Conservation (phyloP, 2,888 invertebrate genomes). For the Ferrisia virgata region DNA sequence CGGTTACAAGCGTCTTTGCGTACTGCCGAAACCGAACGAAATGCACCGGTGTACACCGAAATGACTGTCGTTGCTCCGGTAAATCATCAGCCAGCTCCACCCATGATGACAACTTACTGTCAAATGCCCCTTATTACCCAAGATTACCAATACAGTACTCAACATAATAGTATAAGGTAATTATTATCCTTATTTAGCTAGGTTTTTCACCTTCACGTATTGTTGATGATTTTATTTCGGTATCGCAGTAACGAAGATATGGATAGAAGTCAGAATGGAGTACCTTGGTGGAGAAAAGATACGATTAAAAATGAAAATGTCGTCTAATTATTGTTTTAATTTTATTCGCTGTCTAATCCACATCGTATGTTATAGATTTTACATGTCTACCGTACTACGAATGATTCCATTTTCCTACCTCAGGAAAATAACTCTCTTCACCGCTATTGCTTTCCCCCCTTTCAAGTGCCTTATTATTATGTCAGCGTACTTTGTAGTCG, state of each 20-base stretch:
- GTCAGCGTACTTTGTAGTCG: too few relatives aligned
- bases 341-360: neutral
- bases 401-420: neutral
- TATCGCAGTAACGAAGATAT: slow-evolving; percentile 27
- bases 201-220: neutral
- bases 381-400: neutral
- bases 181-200: neutral
- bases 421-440: neutral
- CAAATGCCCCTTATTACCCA: slow-evolving; percentile 7
- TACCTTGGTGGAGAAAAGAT: slow-evolving; percentile 55
- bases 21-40: slow-evolving; percentile 9
- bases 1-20: slow-evolving; percentile 15
- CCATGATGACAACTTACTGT: slow-evolving; percentile 36
- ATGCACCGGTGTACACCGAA: neutral
- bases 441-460: neutral
- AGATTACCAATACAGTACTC: slow-evolving; percentile 44
- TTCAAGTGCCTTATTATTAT: neutral
- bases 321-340: neutral
- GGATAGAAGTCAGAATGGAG: slow-evolving; percentile 52
- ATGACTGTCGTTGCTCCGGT: neutral
- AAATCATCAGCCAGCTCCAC: slow-evolving; percentile 17
- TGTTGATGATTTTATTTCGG: neutral
- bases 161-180: neutral
- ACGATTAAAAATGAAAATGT: slow-evolving; percentile 21
- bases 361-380: neutral